phyloP scores from a whole-genome alignment of 2,888 invertebrate species.

The Idaea straminata region DNA sequence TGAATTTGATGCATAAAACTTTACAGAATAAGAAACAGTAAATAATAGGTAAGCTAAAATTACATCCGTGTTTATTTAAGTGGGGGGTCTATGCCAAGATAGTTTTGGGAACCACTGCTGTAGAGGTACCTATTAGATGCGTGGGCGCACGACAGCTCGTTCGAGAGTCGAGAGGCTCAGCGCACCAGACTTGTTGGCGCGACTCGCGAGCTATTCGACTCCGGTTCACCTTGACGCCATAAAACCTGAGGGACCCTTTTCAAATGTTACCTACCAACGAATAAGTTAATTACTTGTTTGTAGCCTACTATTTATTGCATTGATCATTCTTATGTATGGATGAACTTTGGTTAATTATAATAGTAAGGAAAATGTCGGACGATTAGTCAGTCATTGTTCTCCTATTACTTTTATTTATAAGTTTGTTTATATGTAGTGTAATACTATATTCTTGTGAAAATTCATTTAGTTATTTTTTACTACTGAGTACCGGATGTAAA shows the following conservation, averaged over 20 bases:
- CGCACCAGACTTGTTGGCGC: conserved; percentile 66
- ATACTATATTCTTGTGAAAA: neutral
- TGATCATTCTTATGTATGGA: too few species aligned
- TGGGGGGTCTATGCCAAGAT: too few species aligned
- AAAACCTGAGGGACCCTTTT: conserved; percentile 37
- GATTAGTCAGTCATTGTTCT: neutral
- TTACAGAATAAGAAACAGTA: too few species aligned
- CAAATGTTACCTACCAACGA: neutral
- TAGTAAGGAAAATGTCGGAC: too few species aligned
- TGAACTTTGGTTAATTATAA: too few species aligned
- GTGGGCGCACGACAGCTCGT: conserved; percentile 50
- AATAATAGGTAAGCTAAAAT: too few species aligned
- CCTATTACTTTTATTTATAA: neutral
- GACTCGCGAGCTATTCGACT: conserved; percentile 50
- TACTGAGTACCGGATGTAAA: neutral
- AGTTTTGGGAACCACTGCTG: too few species aligned
- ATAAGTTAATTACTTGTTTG: neutral
- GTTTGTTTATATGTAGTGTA: neutral
- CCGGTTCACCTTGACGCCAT: conserved; percentile 68
- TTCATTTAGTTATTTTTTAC: neutral
- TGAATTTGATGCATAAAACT: too few species aligned
- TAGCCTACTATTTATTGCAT: neutral
- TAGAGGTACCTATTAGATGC: conserved; percentile 53
- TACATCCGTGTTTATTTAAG: too few species aligned
- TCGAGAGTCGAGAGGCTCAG: conserved; percentile 27